Evolutionary conservation across 2,113 vertebrate species (phyloP).

Genomic region (Rhineura floridana): DNA sequence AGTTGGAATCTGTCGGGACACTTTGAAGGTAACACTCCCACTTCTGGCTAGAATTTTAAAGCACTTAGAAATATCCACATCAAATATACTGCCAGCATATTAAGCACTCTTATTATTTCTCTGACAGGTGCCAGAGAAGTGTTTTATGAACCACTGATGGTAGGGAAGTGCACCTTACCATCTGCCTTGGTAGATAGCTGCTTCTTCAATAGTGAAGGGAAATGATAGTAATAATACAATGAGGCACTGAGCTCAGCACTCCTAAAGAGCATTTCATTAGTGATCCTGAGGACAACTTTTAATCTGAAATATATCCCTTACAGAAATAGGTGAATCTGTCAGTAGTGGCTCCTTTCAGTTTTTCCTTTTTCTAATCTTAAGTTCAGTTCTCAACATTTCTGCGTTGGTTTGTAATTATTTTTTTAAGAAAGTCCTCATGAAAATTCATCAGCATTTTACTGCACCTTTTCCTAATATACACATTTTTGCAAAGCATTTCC

Average conservation of each 20-base stretch:
- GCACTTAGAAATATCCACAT: conserved; percentile 1
- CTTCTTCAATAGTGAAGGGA: background rate
- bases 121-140: conserved; percentile 2
- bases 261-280: background rate
- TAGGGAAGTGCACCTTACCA: background rate
- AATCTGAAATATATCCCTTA: background rate
- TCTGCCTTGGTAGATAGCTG: background rate
- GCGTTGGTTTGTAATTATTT: too few species aligned
- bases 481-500: too few species aligned
- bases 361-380: too few species aligned
- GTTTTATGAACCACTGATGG: background rate
- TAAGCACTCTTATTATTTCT: background rate
- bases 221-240: too few species aligned
- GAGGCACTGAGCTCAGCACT: background rate
- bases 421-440: too few species aligned
- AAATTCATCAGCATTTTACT: too few species aligned
- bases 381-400: too few species aligned
- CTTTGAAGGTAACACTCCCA: conserved; percentile 23
- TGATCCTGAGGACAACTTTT: background rate
- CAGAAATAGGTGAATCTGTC: too few species aligned
- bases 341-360: too few species aligned
- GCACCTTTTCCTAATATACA: too few species aligned
- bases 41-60: conserved; percentile 21
- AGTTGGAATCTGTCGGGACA: conserved; percentile 2
- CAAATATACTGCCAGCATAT: background rate